These are phyloP conservation scores for Rhagoletis pomonella DNA, from an alignment of 1,140 invertebrate genomes.

Conservation along the genomic window DNA sequence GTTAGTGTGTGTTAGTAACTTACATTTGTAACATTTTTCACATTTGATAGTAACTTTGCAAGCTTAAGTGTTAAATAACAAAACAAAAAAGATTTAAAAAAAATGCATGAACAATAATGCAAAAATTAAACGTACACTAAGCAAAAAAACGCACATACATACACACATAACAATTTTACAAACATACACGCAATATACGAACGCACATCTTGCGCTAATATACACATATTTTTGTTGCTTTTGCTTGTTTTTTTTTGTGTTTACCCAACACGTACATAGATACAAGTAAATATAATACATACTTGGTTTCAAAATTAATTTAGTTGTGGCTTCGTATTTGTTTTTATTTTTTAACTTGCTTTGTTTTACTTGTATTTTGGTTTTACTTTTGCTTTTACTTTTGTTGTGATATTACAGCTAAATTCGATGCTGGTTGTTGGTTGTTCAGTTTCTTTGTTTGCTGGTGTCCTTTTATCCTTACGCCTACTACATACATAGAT, in stretches of 20 bases:
- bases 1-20: constrained; percentile 15
- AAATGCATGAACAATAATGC: too few species aligned
- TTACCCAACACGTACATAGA: not conserved
- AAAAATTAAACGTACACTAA: too few species aligned
- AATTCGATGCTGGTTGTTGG: constrained; percentile 44
- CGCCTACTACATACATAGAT: not conserved
- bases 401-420: constrained; percentile 35
- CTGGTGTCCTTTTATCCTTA: not conserved
- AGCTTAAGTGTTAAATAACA: not conserved
- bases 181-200: not conserved
- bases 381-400: constrained; percentile 1
- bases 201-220: not conserved
- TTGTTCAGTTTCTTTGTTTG: constrained; percentile 24
- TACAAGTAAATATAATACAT: not conserved
- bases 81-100: not conserved
- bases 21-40: not conserved
- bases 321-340: not conserved
- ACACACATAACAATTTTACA: not conserved
- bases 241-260: not conserved
- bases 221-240: not conserved
- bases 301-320: not conserved
- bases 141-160: not conserved
- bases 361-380: not conserved
- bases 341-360: not conserved
- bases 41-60: constrained; percentile 2